phyloP scores from a whole-genome alignment of 2,888 invertebrate genomes.

The Cheilosia impressa region DNA sequence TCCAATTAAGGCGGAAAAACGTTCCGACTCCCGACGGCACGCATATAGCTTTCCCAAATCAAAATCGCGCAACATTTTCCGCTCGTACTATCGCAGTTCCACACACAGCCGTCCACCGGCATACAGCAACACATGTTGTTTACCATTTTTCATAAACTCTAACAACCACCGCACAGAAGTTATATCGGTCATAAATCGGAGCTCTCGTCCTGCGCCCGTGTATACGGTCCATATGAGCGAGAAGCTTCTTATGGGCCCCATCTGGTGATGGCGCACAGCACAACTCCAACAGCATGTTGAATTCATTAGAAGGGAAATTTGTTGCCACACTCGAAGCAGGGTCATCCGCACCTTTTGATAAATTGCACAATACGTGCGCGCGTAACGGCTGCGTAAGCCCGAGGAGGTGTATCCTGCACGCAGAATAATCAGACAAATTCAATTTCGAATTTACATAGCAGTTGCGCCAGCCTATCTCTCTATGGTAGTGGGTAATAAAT shows the following conservation, averaged over 20 bases:
- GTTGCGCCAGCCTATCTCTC: constrained; percentile 39
- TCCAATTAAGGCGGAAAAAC: constrained; percentile 60
- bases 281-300: constrained; percentile 57
- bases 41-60: constrained; percentile 55
- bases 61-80: constrained; percentile 60
- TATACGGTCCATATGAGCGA: background rate
- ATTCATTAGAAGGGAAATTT: constrained; percentile 56
- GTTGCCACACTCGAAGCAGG: constrained; percentile 58
- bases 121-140: constrained; percentile 21
- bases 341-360: constrained; percentile 56
- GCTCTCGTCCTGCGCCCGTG: constrained; percentile 29
- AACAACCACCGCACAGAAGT: constrained; percentile 24
- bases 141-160: constrained; percentile 58
- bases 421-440: constrained; percentile 60
- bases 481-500: constrained; percentile 60
- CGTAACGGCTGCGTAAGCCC: constrained; percentile 33
- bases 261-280: constrained; percentile 1
- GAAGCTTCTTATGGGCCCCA: constrained; percentile 13
- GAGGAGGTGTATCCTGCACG: constrained; percentile 39
- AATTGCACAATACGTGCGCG: constrained; percentile 53
- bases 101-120: constrained; percentile 5
- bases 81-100: constrained; percentile 59
- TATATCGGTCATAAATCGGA: constrained; percentile 57
- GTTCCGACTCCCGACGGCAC: constrained; percentile 24
- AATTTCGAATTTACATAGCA: constrained; percentile 67